These are phyloP conservation scores for Ataeniobius toweri DNA, from an alignment of 2,797 vertebrate species.

Conservation along the genomic window DNA sequence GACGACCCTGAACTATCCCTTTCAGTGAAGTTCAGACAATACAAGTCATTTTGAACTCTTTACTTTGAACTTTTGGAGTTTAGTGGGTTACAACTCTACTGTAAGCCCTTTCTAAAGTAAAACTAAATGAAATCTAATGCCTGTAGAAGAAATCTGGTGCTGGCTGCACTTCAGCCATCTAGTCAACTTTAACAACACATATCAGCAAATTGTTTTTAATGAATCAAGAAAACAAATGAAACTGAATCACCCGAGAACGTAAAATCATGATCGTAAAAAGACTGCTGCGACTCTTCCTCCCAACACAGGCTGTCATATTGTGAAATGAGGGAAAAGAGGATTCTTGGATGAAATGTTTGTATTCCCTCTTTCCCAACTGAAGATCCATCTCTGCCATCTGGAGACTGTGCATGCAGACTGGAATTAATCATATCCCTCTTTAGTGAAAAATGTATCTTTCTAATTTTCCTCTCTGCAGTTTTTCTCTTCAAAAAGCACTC, in stretches of 20 bases:
- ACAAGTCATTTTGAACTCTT: too few species aligned
- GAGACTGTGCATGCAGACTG: background rate
- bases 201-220: too few species aligned
- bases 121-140: background rate
- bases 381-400: slow-evolving; percentile 21
- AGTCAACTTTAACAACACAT: background rate
- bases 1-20: background rate
- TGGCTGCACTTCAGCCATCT: background rate
- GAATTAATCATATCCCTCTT: background rate
- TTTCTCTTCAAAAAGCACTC: slow-evolving; percentile 1
- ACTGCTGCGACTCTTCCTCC: slow-evolving; percentile 6
- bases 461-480: background rate
- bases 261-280: slow-evolving; percentile 4
- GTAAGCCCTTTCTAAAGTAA: background rate
- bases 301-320: slow-evolving; percentile 6
- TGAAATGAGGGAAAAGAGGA: slow-evolving; percentile 8
- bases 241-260: background rate
- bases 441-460: background rate
- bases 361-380: background rate
- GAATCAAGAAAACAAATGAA: background rate
- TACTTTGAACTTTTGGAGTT: background rate
- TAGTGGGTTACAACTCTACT: background rate
- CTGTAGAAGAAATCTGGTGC: background rate
- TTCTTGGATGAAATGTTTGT: background rate
- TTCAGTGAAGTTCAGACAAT: background rate